These are phyloP conservation scores for Cybosia mesomella DNA, from an alignment of 2,888 invertebrate genomes.

Conservation along the genomic window DNA sequence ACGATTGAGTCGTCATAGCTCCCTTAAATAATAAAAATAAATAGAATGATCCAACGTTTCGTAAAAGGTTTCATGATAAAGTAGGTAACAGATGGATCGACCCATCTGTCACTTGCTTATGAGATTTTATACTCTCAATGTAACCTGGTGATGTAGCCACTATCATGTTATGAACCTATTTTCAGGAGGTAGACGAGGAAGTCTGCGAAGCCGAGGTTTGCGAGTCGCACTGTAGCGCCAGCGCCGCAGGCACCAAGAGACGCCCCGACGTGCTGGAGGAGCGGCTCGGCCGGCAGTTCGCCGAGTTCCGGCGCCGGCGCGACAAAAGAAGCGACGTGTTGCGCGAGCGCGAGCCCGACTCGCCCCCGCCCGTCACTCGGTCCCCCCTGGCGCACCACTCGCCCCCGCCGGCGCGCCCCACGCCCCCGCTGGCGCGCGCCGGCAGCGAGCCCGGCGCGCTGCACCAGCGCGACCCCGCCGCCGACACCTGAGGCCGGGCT, in stretches of 20 bases:
- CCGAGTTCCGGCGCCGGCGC: slow-evolving; percentile 84
- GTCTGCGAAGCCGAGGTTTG: slow-evolving; percentile 74
- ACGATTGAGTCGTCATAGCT: too few species aligned
- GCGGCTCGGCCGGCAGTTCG: slow-evolving; percentile 67
- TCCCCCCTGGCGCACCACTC: neutral
- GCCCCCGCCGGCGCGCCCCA: slow-evolving; percentile 11
- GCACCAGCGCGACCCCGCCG: slow-evolving; percentile 23
- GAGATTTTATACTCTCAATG: too few species aligned
- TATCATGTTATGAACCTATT: neutral
- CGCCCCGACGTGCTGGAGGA: slow-evolving; percentile 60
- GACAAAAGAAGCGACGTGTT: slow-evolving; percentile 59
- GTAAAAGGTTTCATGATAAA: too few species aligned
- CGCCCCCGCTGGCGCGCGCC: slow-evolving; percentile 44
- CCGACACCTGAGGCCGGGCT: slow-evolving; percentile 36
- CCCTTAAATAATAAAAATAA: too few species aligned
- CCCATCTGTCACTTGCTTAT: too few species aligned
- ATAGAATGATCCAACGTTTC: too few species aligned
- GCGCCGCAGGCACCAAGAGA: slow-evolving; percentile 56
- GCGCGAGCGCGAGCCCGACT: slow-evolving; percentile 52
- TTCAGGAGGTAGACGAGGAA: slow-evolving; percentile 90
- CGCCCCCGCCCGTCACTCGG: slow-evolving; percentile 31
- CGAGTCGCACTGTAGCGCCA: slow-evolving; percentile 70
- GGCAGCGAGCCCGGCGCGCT: slow-evolving; percentile 55
- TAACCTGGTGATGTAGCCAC: neutral
- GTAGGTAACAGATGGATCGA: too few species aligned